Percentiles rank a stretch among this genome's conserved stretches.
Evolutionary conservation across 2,797 vertebrate genomes (phyloP).

Genomic region (Poecilia gillii): DNA sequence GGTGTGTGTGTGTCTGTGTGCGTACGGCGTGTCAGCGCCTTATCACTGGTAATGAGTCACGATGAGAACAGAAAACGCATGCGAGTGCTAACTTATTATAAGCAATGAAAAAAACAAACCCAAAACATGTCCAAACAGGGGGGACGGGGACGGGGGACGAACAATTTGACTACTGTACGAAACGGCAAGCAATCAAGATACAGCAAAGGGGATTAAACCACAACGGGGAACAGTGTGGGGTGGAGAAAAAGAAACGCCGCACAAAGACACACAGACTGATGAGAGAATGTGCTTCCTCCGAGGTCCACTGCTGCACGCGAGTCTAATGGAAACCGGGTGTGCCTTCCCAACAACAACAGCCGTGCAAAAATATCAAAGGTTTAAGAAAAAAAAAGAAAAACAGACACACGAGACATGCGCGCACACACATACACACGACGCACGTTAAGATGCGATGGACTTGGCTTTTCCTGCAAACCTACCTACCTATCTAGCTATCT

Average conservation of each 20-base stretch:
- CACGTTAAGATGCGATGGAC: slow-evolving; percentile 67
- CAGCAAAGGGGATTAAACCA: slow-evolving; percentile 45
- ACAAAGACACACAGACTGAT: slow-evolving; percentile 48
- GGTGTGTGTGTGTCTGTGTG: slow-evolving; percentile 34
- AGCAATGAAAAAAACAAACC: slow-evolving; percentile 37
- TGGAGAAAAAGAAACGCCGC: slow-evolving; percentile 34
- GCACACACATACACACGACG: slow-evolving; percentile 31
- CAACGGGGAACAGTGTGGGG: slow-evolving; percentile 34
- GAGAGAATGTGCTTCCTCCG: slow-evolving; percentile 49
- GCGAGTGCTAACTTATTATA: slow-evolving; percentile 59
- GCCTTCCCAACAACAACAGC: slow-evolving; percentile 62
- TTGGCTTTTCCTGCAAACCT: slow-evolving; percentile 63
- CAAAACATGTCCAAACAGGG: slow-evolving; percentile 66
- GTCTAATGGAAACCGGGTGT: slow-evolving; percentile 53
- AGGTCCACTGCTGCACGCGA: slow-evolving; percentile 42
- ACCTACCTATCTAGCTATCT: neutral
- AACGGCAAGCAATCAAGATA: slow-evolving; percentile 65
- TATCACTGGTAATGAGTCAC: slow-evolving; percentile 57
- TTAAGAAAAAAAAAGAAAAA: slow-evolving; percentile 61
- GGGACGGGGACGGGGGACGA: neutral
- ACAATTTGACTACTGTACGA: slow-evolving; percentile 58
- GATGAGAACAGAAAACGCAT: slow-evolving; percentile 51
- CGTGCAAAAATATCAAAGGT: slow-evolving; percentile 72
- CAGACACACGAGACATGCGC: slow-evolving; percentile 38
- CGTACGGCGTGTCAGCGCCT: slow-evolving; percentile 49